phyloP scores from a whole-genome alignment of 2,797 vertebrate genomes.

The Chiroxiphia lanceolata region DNA sequence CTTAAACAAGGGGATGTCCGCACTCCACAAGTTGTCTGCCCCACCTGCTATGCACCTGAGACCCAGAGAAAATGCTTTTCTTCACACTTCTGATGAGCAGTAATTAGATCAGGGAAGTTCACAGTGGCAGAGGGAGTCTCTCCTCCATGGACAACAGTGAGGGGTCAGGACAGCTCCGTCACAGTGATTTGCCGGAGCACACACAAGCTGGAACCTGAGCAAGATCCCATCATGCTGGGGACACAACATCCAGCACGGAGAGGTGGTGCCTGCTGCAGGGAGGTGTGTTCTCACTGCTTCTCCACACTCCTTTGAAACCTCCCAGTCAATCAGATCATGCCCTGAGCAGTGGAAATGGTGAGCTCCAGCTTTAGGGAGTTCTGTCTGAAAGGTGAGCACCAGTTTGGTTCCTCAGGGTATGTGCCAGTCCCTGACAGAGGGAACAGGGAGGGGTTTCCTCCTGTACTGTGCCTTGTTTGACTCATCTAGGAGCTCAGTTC shows the following conservation, averaged over 20 bases:
- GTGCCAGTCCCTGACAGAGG: neutral
- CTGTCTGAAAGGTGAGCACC: neutral
- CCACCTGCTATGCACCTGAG: neutral
- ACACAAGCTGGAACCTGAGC: neutral
- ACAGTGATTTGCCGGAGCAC: neutral
- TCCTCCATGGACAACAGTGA: neutral
- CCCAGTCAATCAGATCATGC: neutral
- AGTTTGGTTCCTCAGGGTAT: neutral
- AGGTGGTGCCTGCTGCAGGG: neutral
- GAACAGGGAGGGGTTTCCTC: neutral
- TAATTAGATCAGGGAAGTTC: neutral
- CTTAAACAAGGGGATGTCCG: rapidly evolving
- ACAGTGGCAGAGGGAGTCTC: neutral
- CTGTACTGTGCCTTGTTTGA: neutral
- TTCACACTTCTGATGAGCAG: neutral
- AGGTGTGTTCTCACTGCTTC: neutral
- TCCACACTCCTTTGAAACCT: neutral
- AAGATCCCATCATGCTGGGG: neutral
- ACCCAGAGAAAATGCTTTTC: neutral
- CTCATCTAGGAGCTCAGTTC: neutral
- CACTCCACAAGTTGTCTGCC: neutral
- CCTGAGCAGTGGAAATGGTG: neutral
- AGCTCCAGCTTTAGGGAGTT: neutral
- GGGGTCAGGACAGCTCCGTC: neutral
- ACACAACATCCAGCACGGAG: neutral